Evolutionary conservation across 2,113 vertebrate species (phyloP).

Genomic region (Rhinogobius similis): DNA sequence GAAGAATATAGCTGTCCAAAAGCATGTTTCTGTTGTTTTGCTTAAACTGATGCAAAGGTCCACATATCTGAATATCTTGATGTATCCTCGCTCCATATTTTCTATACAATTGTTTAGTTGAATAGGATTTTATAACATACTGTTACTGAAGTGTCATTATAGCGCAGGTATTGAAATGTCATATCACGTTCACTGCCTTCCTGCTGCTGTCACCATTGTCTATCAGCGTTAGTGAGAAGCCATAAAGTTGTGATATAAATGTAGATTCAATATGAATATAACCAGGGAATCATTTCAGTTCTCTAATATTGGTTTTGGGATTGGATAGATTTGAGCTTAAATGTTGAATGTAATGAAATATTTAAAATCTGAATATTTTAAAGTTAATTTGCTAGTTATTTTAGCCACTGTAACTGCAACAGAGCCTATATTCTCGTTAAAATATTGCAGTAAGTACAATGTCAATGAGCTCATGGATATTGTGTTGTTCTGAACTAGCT

Average conservation of each 20-base stretch:
- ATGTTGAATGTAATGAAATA: background rate
- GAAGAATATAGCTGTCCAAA: background rate
- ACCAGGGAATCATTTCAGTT: background rate
- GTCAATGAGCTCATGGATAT: too few species aligned
- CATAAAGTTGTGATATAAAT: constrained; percentile 3
- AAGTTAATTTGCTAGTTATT: constrained; percentile 1
- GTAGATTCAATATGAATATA: background rate
- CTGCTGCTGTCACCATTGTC: background rate
- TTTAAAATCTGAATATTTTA: constrained; percentile 3
- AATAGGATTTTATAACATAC: too few species aligned
- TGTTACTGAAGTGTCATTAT: too few species aligned
- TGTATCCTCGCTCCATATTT: too few species aligned
- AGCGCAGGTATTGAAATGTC: background rate
- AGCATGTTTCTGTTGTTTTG: background rate
- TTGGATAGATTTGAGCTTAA: background rate
- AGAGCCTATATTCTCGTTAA: background rate
- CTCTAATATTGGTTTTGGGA: background rate
- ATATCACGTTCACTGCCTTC: background rate
- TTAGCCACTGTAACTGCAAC: background rate
- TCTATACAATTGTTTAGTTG: too few species aligned
- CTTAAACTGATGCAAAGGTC: background rate
- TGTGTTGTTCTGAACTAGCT: too few species aligned
- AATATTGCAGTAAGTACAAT: background rate
- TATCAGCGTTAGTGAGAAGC: background rate
- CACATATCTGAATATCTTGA: background rate